Evolutionary conservation across 2,888 invertebrate species (phyloP).

Genomic region (Cryptus viduatorius): DNA sequence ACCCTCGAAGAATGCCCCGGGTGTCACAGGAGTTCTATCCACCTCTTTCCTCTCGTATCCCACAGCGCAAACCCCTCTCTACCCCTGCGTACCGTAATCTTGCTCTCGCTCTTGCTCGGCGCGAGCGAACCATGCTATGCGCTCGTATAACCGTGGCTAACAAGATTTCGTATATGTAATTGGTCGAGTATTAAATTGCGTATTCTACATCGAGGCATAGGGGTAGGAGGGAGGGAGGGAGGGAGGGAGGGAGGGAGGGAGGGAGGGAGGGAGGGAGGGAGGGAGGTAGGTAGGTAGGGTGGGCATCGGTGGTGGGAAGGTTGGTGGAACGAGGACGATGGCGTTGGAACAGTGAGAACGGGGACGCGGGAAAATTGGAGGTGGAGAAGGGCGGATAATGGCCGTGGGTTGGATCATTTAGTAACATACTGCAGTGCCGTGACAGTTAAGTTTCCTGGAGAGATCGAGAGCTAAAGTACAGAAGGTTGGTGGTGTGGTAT

Average conservation of each 20-base stretch:
- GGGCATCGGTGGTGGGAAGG: conserved; percentile 68
- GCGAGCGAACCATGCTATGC: conserved; percentile 64
- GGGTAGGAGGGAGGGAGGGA: conserved; percentile 68
- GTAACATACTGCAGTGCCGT: conserved; percentile 83
- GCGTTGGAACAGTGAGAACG: conserved; percentile 69
- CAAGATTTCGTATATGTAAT: conserved; percentile 85
- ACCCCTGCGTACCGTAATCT: conserved; percentile 68
- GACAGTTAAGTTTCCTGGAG: conserved; percentile 75
- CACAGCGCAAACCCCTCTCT: conserved; percentile 61
- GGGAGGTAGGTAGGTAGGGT: conserved; percentile 70
- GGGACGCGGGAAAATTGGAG: conserved; percentile 68
- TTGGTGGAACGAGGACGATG: conserved; percentile 63
- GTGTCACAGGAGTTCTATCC: conserved; percentile 78
- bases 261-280: conserved; percentile 71
- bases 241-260: conserved; percentile 70
- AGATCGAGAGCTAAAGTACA: conserved; percentile 55
- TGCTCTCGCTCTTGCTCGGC: conserved; percentile 62
- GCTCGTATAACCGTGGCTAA: conserved; percentile 84
- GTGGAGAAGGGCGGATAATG: conserved; percentile 79
- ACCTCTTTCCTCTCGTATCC: conserved; percentile 70
- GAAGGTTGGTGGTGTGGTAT: conserved; percentile 1
- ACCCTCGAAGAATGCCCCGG: conserved; percentile 83
- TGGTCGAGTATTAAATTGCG: conserved; percentile 85
- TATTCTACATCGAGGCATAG: conserved; percentile 77
- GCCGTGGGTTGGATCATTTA: conserved; percentile 83